Percentiles rank a stretch among this genome's conserved stretches.
Evolutionary conservation across 2,113 vertebrate species (phyloP).

Genomic region (Archocentrus centrarchus): DNA sequence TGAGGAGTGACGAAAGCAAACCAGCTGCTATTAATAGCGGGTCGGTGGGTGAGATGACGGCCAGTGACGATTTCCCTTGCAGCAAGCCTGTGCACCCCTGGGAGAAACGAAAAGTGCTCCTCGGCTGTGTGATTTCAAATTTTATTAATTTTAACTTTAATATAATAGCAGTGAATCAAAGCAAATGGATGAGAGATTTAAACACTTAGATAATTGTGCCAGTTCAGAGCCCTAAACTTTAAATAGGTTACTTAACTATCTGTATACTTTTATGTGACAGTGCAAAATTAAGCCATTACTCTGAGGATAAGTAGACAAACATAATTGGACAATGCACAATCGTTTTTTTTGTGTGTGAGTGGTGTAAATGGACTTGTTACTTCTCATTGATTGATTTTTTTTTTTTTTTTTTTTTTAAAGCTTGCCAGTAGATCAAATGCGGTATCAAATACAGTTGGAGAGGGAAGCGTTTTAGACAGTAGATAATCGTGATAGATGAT

Average conservation of each 20-base stretch:
- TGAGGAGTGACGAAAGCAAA: constrained; percentile 71
- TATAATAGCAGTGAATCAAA: background rate
- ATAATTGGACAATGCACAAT: constrained; percentile 18
- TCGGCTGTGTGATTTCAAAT: constrained; percentile 23
- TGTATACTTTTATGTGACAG: constrained; percentile 28
- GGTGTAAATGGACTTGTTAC: constrained; percentile 22
- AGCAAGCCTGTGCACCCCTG: constrained; percentile 21
- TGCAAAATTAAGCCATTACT: constrained; percentile 27
- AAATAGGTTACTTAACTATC: constrained; percentile 7
- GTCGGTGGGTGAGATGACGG: constrained; percentile 65
- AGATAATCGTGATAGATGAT: background rate
- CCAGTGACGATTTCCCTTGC: constrained; percentile 51
- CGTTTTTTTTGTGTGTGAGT: background rate
- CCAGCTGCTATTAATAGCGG: constrained; percentile 75
- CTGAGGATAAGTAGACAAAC: background rate
- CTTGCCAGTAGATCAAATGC: background rate
- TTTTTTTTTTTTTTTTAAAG: background rate
- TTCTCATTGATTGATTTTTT: constrained; percentile 35
- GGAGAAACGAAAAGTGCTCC: constrained; percentile 21
- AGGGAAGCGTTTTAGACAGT: background rate
- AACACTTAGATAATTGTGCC: constrained; percentile 11
- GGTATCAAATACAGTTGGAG: background rate
- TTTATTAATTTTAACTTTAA: too few species aligned
- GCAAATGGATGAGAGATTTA: background rate
- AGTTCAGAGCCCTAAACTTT: constrained; percentile 18